Percentiles rank a stretch among this genome's conserved stretches.
These are phyloP conservation scores for Sarcophilus harrisii DNA, from an alignment of 2,797 vertebrate genomes.

Conservation along the genomic window DNA sequence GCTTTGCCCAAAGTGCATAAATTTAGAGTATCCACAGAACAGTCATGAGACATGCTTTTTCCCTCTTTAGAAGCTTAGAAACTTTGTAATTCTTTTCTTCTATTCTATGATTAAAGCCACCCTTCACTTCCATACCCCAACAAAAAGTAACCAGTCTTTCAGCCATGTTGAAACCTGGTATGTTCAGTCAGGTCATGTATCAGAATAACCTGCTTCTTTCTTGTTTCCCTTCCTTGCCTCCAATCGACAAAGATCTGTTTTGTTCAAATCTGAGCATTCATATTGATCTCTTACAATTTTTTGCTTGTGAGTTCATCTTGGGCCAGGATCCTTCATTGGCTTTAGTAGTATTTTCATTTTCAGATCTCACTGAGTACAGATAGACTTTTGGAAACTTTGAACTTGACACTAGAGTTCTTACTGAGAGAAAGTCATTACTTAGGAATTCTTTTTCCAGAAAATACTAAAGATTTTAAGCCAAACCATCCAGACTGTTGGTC, in stretches of 20 bases:
- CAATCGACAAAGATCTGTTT: not conserved
- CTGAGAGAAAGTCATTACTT: not conserved
- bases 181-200: not conserved
- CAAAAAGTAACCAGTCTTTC: not conserved
- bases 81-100: not conserved
- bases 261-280: not conserved
- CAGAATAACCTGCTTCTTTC: not conserved
- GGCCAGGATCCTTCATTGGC: not conserved
- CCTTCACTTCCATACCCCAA: not conserved
- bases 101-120: not conserved
- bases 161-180: not conserved
- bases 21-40: not conserved
- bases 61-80: not conserved
- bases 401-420: not conserved
- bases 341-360: not conserved
- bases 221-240: not conserved
- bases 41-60: not conserved
- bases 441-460: not conserved
- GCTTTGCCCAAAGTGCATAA: not conserved
- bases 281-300: not conserved
- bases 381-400: not conserved
- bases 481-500: slow-evolving; percentile 17
- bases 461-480: slow-evolving; percentile 44
- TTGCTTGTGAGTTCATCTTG: not conserved
- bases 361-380: not conserved